phyloP scores from a whole-genome alignment of 2,888 invertebrate species.

The Autographa pulchrina region DNA sequence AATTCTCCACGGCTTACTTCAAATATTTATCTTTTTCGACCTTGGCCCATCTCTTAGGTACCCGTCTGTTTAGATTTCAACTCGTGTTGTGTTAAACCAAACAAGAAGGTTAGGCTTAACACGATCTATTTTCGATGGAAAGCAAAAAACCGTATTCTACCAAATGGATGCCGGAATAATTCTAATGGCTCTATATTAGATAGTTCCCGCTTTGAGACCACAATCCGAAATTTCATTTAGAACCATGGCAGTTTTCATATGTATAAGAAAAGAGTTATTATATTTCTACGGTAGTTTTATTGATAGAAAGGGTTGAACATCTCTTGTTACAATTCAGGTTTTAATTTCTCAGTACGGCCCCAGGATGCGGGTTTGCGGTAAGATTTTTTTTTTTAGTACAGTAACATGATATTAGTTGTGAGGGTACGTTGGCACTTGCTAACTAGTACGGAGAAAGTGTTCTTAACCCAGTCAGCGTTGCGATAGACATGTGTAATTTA shows the following conservation, averaged over 20 bases:
- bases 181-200: neutral
- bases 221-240: too few relatives aligned
- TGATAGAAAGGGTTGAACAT: neutral
- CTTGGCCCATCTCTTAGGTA: conserved; percentile 51
- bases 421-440: conserved; percentile 32
- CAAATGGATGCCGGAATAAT: conserved; percentile 29
- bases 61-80: conserved; percentile 45
- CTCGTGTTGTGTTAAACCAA: conserved; percentile 51
- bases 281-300: neutral
- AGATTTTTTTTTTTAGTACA: conserved; percentile 54
- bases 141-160: conserved; percentile 21
- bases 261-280: too few relatives aligned
- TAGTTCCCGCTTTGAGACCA: neutral
- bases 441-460: conserved; percentile 51
- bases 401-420: conserved; percentile 58
- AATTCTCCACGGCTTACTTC: conserved; percentile 35
- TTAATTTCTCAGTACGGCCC: neutral
- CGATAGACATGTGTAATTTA: conserved; percentile 39
- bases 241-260: too few relatives aligned
- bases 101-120: conserved; percentile 36
- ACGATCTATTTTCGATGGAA: conserved; percentile 31
- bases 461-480: conserved; percentile 46
- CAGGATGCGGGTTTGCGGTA: conserved; percentile 72
- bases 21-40: conserved; percentile 52
- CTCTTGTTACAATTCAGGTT: neutral